Base-by-base conservation (phyloP, 1,140 invertebrate genomes). In the Pogonus chalceus region DNA sequence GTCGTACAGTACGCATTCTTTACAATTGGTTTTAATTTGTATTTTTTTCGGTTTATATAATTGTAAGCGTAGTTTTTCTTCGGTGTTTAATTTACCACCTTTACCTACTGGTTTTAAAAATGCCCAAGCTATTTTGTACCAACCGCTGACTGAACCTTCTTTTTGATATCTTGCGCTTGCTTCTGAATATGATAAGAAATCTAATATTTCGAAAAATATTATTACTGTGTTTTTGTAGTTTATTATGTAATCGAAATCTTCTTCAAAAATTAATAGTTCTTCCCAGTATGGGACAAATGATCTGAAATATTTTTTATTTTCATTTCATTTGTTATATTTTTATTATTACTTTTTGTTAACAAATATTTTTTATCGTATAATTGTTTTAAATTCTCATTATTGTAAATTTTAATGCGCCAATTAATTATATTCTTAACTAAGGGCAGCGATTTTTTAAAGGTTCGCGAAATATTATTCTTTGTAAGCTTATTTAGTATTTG, bases 151-250 rank as follows among this genome's bases (percentile, higher is more conserved):
- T 52, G 16, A 52, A 55, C 37, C 37, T 43, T 43, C 37, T 12
- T 9, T 12, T 43, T 43, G 37, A 18, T 43, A 43, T 9, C 18
- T 43, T 12, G 18, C 9, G 18, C 9, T 43, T 18, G 37, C 37
- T 12, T 7, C 18, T 9, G 37, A 9, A 43, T 10, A 43, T 43
- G 37, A 10, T 12, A 43, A 35, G 37, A 52, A 26, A 50, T 59
- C 57, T 16, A 60, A 46, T 9, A 62, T 59, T 53, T 62, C 58
- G 56, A 62, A 62, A 39, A 62, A 52, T 53, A 62, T 58, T 35
- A 59, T 26, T 7, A 58, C 24, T 20, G 35, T 47, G 10, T 48
- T 26, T 20, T 21, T 14, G 21, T 51, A 26, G 22, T 35, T 22
- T 7, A 58, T 18, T 23, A 55, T 35, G 23, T 58, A 46, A 16